phyloP scores from a whole-genome alignment of 1,140 invertebrate genomes.

The Hylaeus volcanicus region DNA sequence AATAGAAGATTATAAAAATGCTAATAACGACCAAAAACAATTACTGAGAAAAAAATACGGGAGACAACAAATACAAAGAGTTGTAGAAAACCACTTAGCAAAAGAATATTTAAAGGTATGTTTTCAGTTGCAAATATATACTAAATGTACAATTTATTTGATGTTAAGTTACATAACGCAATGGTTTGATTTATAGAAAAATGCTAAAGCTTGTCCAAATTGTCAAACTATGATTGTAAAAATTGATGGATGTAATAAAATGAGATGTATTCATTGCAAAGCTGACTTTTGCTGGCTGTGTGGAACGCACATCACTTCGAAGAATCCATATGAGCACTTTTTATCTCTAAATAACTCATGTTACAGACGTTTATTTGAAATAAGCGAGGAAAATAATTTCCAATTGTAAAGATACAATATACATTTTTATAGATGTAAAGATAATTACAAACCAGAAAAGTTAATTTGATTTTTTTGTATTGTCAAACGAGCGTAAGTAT shows the following conservation, averaged over 20 bases:
- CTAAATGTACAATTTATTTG: background rate
- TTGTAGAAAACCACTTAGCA: slow-evolving; percentile 58
- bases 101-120: slow-evolving; percentile 22
- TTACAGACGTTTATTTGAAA: background rate
- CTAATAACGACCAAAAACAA: slow-evolving; percentile 10
- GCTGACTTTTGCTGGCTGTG: slow-evolving; percentile 3
- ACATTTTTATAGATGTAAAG: background rate
- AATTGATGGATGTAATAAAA: slow-evolving; percentile 12
- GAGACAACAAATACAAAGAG: slow-evolving; percentile 49
- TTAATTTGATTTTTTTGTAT: background rate
- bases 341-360: fast-evolving
- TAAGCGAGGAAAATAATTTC: background rate
- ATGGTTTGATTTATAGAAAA: background rate
- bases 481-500: background rate
- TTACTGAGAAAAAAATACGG: slow-evolving; percentile 59
- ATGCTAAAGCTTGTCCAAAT: slow-evolving; percentile 3
- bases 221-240: slow-evolving; percentile 6
- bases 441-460: background rate
- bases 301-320: background rate
- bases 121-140: slow-evolving; percentile 9
- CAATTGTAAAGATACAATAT: background rate
- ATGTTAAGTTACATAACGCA: background rate
- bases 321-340: background rate
- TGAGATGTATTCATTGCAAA: slow-evolving; percentile 1
- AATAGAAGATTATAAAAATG: slow-evolving; percentile 51